Conservation (phyloP, 2,888 invertebrate species). For the Auanema freiburgensis region DNA sequence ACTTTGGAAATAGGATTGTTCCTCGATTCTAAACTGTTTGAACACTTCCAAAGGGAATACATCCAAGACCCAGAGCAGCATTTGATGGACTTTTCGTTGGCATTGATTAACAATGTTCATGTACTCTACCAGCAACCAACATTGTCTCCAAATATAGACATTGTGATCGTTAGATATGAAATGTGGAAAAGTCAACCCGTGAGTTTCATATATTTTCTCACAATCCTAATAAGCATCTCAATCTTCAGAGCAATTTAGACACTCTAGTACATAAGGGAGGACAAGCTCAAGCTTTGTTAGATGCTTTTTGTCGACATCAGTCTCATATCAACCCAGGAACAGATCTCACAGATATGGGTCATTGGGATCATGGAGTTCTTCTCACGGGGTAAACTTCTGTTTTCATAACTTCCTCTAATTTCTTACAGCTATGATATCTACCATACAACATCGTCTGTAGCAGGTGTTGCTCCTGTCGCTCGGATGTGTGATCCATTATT, state of each 20-base stretch:
- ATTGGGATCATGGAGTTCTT: conserved; percentile 64
- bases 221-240: background rate
- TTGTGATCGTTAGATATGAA: conserved; percentile 63
- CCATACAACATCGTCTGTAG: conserved; percentile 63
- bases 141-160: conserved; percentile 59
- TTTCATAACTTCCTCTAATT: no score
- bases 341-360: conserved; percentile 60
- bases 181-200: conserved; percentile 64
- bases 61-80: conserved; percentile 61
- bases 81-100: conserved; percentile 62
- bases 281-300: conserved; percentile 62
- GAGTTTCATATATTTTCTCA: conserved; percentile 8
- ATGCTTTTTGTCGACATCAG: conserved; percentile 63
- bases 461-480: conserved; percentile 64
- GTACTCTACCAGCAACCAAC: conserved; percentile 60
- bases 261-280: conserved; percentile 60
- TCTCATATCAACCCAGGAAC: conserved; percentile 61
- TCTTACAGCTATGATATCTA: conserved; percentile 60
- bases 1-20: conserved; percentile 63
- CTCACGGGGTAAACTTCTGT: conserved; percentile 49
- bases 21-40: conserved; percentile 58
- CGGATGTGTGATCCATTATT: conserved; percentile 64
- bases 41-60: conserved; percentile 58
- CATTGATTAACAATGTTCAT: conserved; percentile 63
- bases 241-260: conserved; percentile 46